A percentile compares a stretch with the other conserved stretches of the same genome.
These are phyloP conservation scores for Prorops nasuta DNA, from an alignment of 1,140 invertebrate genomes.

Conservation along the genomic window DNA sequence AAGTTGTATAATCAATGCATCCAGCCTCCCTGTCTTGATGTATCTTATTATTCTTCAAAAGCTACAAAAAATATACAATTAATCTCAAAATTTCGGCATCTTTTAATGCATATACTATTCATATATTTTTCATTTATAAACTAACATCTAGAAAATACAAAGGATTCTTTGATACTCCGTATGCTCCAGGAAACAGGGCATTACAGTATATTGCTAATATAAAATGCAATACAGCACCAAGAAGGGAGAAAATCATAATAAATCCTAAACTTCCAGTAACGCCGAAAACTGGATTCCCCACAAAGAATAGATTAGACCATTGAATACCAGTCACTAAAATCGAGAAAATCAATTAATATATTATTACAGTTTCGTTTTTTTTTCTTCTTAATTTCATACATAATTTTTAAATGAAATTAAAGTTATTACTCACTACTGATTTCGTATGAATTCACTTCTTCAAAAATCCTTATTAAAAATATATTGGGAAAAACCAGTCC, in stretches of 20 bases:
- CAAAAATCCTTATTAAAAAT: conserved; percentile 25
- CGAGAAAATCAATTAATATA: conserved; percentile 2
- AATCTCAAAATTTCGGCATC: background rate
- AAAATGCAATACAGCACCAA: conserved; percentile 31
- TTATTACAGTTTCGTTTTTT: too few species aligned
- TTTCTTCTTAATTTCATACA: background rate
- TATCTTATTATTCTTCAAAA: conserved; percentile 43
- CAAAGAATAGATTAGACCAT: conserved; percentile 31
- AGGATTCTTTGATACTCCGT: conserved; percentile 57
- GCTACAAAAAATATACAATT: conserved; percentile 23
- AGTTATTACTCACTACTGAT: conserved; percentile 16
- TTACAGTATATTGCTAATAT: conserved; percentile 53
- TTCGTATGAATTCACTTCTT: conserved; percentile 33
- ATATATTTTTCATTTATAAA: background rate
- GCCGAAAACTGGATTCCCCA: conserved; percentile 14
- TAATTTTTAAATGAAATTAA: background rate
- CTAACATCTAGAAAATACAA: conserved; percentile 58
- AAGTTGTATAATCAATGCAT: conserved; percentile 27
- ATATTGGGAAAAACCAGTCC: conserved; percentile 35
- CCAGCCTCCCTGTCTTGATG: conserved; percentile 25
- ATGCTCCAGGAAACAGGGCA: conserved; percentile 57
- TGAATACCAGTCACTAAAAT: conserved; percentile 30
- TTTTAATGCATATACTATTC: too few species aligned
- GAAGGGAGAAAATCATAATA: conserved; percentile 34
- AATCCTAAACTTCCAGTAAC: conserved; percentile 23